Base-by-base conservation (phyloP, 2,888 invertebrate genomes). In the Gisinianus flammeolus region DNA sequence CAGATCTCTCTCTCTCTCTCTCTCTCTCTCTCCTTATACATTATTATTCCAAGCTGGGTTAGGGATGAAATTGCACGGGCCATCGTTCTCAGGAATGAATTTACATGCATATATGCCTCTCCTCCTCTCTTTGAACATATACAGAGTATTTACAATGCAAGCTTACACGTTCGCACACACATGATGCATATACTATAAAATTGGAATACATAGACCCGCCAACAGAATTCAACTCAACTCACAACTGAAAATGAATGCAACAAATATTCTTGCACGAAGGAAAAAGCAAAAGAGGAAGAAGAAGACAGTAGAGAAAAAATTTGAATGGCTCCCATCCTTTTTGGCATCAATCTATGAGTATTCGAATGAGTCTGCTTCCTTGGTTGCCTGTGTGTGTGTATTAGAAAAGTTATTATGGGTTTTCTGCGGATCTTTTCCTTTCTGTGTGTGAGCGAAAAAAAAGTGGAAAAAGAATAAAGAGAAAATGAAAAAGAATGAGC, bases 1-100 rank as follows among this genome's bases (percentile, higher is more conserved):
- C n/a, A 62, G 16, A 35, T 75, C 31, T 35, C 12, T 35, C 35
- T 35, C 35, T 35, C 35, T 35, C 35, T 35, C 35, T 35, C 35
- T 35, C 35, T 35, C 35, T 31, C 67, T 75, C 31, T 56, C 56
- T 28, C 26, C 54, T 54, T 71, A 54, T 56, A 54, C 30, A 71
- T 71, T 71, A 71, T 71, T 71, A 71, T 71, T 71, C 72, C 72
- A 72, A 72, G 72, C 72, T 58, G 72, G 72, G 72, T 58, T 58
- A 72, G 31, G 33, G 58, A 72, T 58, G 72, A 72, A 69, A 72
- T 72, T 72, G 72, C 58, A 72, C n/a, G 72, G 72, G 58, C 54
- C 10, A 28, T 54, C 58, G 22, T 58, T 58, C 58, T 58, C n/a
- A 72, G 58, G 16, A 56, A 72, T 72, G 72, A 72, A 56, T 72